Conservation (phyloP, 2,113 vertebrate genomes). For the Vanacampus margaritifer region DNA sequence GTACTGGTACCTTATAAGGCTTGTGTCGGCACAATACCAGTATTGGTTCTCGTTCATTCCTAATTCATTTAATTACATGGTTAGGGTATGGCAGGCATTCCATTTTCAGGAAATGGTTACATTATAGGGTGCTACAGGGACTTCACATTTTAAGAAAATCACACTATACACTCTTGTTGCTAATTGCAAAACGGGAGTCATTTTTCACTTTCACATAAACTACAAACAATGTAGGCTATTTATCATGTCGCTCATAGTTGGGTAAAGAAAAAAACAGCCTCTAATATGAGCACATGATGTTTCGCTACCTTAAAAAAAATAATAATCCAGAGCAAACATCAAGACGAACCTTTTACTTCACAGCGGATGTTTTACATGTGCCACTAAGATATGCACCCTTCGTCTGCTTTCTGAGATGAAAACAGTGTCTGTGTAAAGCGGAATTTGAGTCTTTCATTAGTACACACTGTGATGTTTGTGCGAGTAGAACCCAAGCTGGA, state of each 20-base stretch:
- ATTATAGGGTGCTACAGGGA: background rate
- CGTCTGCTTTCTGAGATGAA: constrained; percentile 19
- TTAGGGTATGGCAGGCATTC: no score
- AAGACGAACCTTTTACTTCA: constrained; percentile 10
- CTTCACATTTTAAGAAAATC: background rate
- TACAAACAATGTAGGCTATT: constrained; percentile 22
- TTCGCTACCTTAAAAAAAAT: constrained; percentile 10
- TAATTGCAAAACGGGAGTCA: background rate
- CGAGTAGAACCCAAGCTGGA: background rate
- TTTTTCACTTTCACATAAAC: constrained; percentile 21
- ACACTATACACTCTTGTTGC: background rate
- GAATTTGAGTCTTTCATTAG: constrained; percentile 19
- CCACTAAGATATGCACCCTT: constrained; percentile 3
- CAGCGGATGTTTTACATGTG: constrained; percentile 5
- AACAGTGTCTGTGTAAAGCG: constrained; percentile 12
- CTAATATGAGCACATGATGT: constrained; percentile 24
- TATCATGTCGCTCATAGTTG: constrained; percentile 16
- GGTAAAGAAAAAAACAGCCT: constrained; percentile 11
- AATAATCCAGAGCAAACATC: constrained; percentile 13
- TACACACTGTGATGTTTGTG: constrained; percentile 10
- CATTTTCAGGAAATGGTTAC: no score
- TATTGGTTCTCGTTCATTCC: no score
- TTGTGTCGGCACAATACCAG: no score
- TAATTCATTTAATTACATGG: no score
- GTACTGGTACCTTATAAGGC: no score